Percentiles rank a stretch among this genome's conserved stretches.
Conservation (phyloP, 2,888 invertebrate genomes). For the Cantharis nigra region DNA sequence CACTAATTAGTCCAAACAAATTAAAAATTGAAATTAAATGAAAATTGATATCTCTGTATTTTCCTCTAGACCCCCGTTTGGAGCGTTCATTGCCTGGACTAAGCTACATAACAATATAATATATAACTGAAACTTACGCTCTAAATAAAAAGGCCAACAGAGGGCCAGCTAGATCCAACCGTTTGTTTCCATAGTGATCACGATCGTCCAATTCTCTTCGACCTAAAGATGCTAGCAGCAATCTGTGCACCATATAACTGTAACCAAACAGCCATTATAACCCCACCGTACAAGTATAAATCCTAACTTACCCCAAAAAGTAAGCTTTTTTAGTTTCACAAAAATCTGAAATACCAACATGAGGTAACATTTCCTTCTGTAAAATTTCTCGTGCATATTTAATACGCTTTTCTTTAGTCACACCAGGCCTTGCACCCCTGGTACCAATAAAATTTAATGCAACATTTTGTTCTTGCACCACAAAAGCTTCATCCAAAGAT, state of each 20-base stretch:
- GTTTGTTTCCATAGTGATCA: conserved; percentile 99
- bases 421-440: conserved; percentile 95
- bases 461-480: conserved; percentile 98
- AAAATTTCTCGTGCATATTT: conserved; percentile 99
- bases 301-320: conserved; percentile 72
- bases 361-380: conserved; percentile 99
- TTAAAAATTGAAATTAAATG: too few relatives aligned
- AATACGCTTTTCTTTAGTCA: conserved; percentile 97
- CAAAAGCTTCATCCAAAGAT: conserved; percentile 98
- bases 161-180: conserved; percentile 97
- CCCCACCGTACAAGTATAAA: background rate
- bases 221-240: conserved; percentile 91
- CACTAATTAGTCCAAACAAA: too few relatives aligned
- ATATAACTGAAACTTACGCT: conserved; percentile 59
- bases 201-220: conserved; percentile 98
- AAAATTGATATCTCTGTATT: too few relatives aligned
- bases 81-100: too few relatives aligned
- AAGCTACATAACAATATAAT: too few relatives aligned
- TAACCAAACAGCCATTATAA: conserved; percentile 14
- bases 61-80: too few relatives aligned
- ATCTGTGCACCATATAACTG: conserved; percentile 96
- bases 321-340: conserved; percentile 99
- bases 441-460: conserved; percentile 98
- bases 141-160: conserved; percentile 95
- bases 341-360: conserved; percentile 98